Conservation (phyloP, 2,797 vertebrate genomes). For the Micrastur ruficollis region DNA sequence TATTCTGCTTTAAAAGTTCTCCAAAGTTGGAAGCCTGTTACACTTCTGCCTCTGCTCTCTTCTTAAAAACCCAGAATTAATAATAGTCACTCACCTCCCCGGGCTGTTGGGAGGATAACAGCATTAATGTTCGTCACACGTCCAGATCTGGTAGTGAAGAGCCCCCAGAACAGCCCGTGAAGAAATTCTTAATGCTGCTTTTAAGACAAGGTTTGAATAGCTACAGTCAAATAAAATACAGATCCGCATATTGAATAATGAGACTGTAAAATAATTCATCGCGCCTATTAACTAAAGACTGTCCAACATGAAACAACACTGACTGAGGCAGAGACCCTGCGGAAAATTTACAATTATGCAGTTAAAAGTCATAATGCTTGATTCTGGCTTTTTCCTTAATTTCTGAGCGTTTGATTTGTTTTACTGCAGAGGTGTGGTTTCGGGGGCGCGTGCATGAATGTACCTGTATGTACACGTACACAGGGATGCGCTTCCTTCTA, state of each 20-base stretch:
- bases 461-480: accelerated
- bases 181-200: not conserved
- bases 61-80: not conserved
- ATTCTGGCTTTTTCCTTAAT: not conserved
- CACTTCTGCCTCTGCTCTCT: not conserved
- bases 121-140: not conserved
- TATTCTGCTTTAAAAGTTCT: not conserved
- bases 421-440: accelerated
- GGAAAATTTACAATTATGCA: not conserved
- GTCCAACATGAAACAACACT: not conserved
- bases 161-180: not conserved
- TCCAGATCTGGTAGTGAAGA: not conserved
- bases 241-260: not conserved
- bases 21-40: not conserved
- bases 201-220: not conserved
- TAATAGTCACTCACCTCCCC: not conserved
- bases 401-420: not conserved
- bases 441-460: accelerated
- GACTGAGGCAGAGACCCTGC: not conserved
- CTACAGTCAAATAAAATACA: not conserved
- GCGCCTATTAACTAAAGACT: not conserved
- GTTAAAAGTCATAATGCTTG: not conserved
- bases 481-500: accelerated
- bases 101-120: not conserved
- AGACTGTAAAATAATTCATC: not conserved